Base-by-base conservation (phyloP, 2,797 vertebrate species). In the Mormyrops boulengeri region DNA sequence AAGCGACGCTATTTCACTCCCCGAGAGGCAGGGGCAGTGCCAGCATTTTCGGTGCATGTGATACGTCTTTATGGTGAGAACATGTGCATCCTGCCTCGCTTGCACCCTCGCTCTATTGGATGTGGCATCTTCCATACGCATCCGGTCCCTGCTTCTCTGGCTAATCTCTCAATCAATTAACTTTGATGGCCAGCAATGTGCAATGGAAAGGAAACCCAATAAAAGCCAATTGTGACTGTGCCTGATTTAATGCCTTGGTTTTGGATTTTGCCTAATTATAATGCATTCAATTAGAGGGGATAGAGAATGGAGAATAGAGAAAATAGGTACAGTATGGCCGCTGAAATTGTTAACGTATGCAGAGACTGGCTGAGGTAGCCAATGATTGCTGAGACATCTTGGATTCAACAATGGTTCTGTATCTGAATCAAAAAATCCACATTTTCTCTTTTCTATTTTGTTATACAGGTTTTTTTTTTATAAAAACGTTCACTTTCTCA, bases 331-430 rank as follows among this genome's bases (percentile, higher is more conserved):
- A 91, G 82, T 69, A 88, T 91, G n/a, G 73, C 85, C 86, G 91
- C 84, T 88, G 91, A 92, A 91, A 93, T 92, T 90, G 93, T 90
- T 92, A 91, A 91, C 89, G 88, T 57, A 22, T 41, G 88, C 66
- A 90, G 90, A 62, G 50, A 9, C 55, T 38, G 50, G 22, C 50
- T 50, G 41, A 19, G 6, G 5, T 2, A 47, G 82, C 9, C 19
- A 26, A 4, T 84, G 44, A n/a, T 38, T 82, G 14, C 34, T 82
- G 5, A 82, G 14, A 82, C 34, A 47, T 47, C 12, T 82, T 47
- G 77, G 38, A 82, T 82, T 41, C 38, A 47, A 82, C 41, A 82
- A 44, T 41, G 4, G 47, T 44, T 47, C 41, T 50, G 82, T 47
- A 85, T 41, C 77, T 19, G 8, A 47, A 19, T 82, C 3, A 49